A percentile compares a stretch with the other conserved stretches of the same genome.
phyloP scores from a whole-genome alignment of 1,140 invertebrate genomes.

The Laupala kohalensis region DNA sequence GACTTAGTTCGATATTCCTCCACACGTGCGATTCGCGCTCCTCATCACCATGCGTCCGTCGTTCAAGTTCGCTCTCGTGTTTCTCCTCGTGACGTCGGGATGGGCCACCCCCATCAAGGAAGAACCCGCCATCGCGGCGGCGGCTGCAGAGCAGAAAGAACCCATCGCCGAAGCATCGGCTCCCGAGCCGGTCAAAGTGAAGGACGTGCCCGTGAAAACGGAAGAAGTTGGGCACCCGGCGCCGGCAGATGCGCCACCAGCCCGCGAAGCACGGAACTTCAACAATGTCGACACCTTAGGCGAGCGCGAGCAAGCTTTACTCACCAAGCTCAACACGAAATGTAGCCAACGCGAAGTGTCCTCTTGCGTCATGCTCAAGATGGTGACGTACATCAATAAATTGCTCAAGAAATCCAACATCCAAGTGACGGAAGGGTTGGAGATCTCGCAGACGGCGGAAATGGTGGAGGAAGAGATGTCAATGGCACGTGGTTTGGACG shows the following conservation, averaged over 20 bases:
- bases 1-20: background rate
- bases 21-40: background rate
- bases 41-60: background rate
- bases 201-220: no score
- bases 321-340: slow-evolving; percentile 58
- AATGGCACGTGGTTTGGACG: slow-evolving; percentile 50
- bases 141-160: background rate
- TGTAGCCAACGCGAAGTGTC: slow-evolving; percentile 59
- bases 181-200: background rate
- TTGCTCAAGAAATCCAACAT: slow-evolving; percentile 63
- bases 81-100: background rate
- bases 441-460: slow-evolving; percentile 46
- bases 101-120: background rate
- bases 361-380: slow-evolving; percentile 63
- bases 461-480: background rate
- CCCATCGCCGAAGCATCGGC: background rate
- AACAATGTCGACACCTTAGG: no score
- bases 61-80: background rate
- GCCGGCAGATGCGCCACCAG: no score
- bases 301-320: slow-evolving; percentile 45
- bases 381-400: slow-evolving; percentile 66
- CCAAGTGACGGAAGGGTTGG: slow-evolving; percentile 56
- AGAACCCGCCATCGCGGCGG: background rate
- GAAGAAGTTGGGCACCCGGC: no score
- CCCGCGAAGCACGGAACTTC: no score